Evolutionary conservation across 1,140 invertebrate genomes (phyloP).

Genomic region (Euglossa dilemma): DNA sequence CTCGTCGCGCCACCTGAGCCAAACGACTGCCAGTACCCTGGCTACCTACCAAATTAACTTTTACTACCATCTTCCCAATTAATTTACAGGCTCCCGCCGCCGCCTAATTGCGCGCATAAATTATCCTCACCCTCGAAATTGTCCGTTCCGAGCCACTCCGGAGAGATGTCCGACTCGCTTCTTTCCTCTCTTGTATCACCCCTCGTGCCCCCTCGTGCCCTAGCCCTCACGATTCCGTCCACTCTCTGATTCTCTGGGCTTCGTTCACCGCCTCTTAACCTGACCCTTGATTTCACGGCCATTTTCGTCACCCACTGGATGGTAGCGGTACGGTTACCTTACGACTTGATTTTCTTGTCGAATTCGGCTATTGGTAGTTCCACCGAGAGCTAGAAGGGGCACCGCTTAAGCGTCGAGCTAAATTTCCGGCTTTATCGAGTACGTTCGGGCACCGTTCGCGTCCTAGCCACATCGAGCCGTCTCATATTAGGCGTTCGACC

Average conservation of each 20-base stretch:
- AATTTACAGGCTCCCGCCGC: slow-evolving; percentile 76
- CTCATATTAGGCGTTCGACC: background rate
- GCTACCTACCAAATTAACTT: slow-evolving; percentile 80
- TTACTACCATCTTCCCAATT: slow-evolving; percentile 81
- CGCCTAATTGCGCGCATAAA: slow-evolving; percentile 79
- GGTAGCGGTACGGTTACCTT: background rate
- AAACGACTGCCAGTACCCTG: slow-evolving; percentile 71
- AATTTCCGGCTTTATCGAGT: background rate
- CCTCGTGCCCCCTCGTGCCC: background rate
- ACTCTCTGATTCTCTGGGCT: background rate
- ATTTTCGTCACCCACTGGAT: slow-evolving; percentile 34
- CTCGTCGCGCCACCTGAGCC: slow-evolving; percentile 74
- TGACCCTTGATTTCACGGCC: slow-evolving; percentile 21
- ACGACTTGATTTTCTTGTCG: slow-evolving; percentile 47
- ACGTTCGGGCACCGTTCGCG: too few species aligned
- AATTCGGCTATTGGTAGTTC: background rate
- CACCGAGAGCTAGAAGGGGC: too few species aligned
- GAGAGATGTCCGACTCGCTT: slow-evolving; percentile 40
- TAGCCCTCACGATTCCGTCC: too few species aligned
- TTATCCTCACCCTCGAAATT: slow-evolving; percentile 72
- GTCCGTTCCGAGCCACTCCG: slow-evolving; percentile 55
- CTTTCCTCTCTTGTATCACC: slow-evolving; percentile 1
- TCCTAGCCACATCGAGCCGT: background rate
- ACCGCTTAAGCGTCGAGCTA: background rate
- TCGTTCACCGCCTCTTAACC: background rate